Base-by-base conservation (phyloP, 1,140 invertebrate genomes). In the Cyclargus thomasi region DNA sequence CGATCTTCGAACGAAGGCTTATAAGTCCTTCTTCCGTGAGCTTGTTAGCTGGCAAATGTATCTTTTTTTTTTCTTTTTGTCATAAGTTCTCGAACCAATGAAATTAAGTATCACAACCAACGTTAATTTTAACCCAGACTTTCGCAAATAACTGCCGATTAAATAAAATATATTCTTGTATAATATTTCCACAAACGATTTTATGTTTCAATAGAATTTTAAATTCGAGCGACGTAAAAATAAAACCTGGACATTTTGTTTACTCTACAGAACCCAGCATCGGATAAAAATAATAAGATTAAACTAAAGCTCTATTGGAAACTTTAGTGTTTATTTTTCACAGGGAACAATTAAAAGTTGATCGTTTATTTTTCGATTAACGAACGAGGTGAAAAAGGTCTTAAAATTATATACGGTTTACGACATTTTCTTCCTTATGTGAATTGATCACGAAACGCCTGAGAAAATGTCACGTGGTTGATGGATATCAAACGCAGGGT, bases 371-470 rank as follows among this genome's bases (percentile, higher is more conserved):
- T 47, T 47, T 47, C 39, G 39, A 47, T 47, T 16, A 47, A 16
- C 39, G 39, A 47, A 47, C 39, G 39, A 47, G 5, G 29, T 47
- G 39, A 11, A 16, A 66, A 68, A 67, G 64, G 67, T 65, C 67
- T 67, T 70, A 63, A 53, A 63, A 63, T 67, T 65, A 47, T 47
- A 35, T 35, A 8, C 8, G 39, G 39, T 47, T 3, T 47, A 11
- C 14, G 39, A 16, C 8, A 47, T 47, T 47, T 47, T 1, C 39
- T 47, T 47, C 5, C 29, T 29, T 29, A 29, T 67, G 70, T 68
- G 65, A 67, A 68, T 74, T 65, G 67, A 57, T 64, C 70, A 71
- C 73, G 74, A 71, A 77, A 73, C 62, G 68, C 72, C 70, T 79
- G 71, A 78, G 75, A 73, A 71, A 66, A 62, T 63, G 74, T 71